These are phyloP conservation scores for Dynastes tityus DNA, from an alignment of 2,888 invertebrate species.

Conservation along the genomic window DNA sequence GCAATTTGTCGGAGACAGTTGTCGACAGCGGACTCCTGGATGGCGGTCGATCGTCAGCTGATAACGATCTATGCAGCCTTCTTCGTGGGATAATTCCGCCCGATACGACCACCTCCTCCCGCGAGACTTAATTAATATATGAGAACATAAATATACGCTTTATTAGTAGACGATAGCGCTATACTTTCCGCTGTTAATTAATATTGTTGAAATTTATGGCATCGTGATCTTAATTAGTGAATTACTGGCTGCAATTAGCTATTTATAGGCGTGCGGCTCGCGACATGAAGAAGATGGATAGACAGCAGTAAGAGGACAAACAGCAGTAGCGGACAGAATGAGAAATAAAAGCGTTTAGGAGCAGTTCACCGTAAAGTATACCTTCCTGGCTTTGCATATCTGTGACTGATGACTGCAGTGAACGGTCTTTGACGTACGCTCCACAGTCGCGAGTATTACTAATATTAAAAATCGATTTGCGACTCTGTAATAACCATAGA, in stretches of 20 bases:
- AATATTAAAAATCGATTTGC: background rate
- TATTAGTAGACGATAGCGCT: slow-evolving; percentile 45
- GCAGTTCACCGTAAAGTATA: background rate
- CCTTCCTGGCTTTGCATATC: background rate
- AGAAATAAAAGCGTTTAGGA: background rate
- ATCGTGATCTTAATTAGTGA: slow-evolving; percentile 51
- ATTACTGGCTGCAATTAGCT: slow-evolving; percentile 49
- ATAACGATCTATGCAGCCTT: slow-evolving; percentile 31
- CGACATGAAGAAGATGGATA: slow-evolving; percentile 6
- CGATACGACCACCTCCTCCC: background rate
- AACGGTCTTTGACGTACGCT: background rate
- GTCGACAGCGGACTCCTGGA: slow-evolving; percentile 17
- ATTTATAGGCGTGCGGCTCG: slow-evolving; percentile 41
- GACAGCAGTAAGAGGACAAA: background rate
- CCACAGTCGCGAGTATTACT: background rate
- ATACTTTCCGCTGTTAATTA: slow-evolving; percentile 43
- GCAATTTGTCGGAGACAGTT: slow-evolving; percentile 31
- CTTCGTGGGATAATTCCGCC: slow-evolving; percentile 35
- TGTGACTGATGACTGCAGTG: background rate
- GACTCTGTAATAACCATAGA: background rate
- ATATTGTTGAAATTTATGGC: slow-evolving; percentile 49
- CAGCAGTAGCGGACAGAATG: background rate
- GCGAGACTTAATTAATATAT: slow-evolving; percentile 39
- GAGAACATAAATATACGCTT: slow-evolving; percentile 45
- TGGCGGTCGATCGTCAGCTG: slow-evolving; percentile 27